phyloP scores from a whole-genome alignment of 1,140 invertebrate species.

The Meloidogyne chitwoodi region DNA sequence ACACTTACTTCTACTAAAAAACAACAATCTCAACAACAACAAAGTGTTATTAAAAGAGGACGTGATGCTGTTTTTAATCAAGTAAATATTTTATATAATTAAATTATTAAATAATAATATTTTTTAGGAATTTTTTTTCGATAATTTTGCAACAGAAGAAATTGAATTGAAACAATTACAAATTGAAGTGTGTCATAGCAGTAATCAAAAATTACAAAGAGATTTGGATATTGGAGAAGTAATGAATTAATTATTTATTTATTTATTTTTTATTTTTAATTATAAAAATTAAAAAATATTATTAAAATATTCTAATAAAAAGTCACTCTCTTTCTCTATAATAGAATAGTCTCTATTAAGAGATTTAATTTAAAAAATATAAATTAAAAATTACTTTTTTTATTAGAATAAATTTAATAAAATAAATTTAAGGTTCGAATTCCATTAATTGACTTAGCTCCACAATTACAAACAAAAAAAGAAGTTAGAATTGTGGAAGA shows the following conservation, averaged over 20 bases:
- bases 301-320: too few relatives aligned
- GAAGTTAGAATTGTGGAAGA: constrained; percentile 57
- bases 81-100: constrained; percentile 24
- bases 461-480: constrained; percentile 50
- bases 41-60: constrained; percentile 55
- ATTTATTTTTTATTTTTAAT: neutral
- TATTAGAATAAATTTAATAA: constrained; percentile 13
- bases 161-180: constrained; percentile 48
- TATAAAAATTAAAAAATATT: too few relatives aligned
- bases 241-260: neutral
- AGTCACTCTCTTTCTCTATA: too few relatives aligned
- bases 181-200: constrained; percentile 54
- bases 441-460: constrained; percentile 49
- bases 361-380: too few relatives aligned
- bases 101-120: neutral
- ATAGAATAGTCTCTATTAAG: too few relatives aligned
- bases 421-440: constrained; percentile 45
- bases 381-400: too few relatives aligned
- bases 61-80: constrained; percentile 59
- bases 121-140: constrained; percentile 59
- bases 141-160: constrained; percentile 51
- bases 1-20: constrained; percentile 47
- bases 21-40: constrained; percentile 40
- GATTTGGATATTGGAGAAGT: constrained; percentile 36
- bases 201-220: constrained; percentile 54